These are phyloP conservation scores for Argopecten irradians DNA, from an alignment of 1,140 invertebrate genomes.

Conservation along the genomic window DNA sequence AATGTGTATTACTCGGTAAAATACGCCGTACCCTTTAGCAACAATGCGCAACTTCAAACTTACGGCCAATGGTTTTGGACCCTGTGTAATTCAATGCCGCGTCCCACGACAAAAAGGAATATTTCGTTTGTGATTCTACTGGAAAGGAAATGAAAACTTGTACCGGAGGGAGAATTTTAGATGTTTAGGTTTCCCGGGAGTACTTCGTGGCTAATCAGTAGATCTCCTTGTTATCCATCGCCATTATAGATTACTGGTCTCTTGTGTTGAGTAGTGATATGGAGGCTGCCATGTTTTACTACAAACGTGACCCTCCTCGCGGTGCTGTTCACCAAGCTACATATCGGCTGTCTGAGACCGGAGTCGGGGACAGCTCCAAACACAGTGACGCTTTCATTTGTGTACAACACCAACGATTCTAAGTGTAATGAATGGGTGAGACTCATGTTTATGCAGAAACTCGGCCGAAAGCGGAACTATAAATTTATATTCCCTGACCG, in stretches of 20 bases:
- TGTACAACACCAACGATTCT: slow-evolving; percentile 46
- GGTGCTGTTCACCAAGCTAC: slow-evolving; percentile 30
- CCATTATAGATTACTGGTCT: slow-evolving; percentile 30
- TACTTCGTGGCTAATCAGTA: neutral
- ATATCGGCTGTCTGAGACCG: slow-evolving; percentile 35
- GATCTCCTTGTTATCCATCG: neutral
- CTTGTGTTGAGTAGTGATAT: too few relatives aligned
- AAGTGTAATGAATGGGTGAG: slow-evolving; percentile 46
- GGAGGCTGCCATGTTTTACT: slow-evolving; percentile 41
- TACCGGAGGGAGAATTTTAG: neutral
- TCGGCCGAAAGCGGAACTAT: slow-evolving; percentile 34
- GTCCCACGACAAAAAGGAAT: slow-evolving; percentile 37
- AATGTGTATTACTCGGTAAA: slow-evolving; percentile 30
- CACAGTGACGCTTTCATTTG: slow-evolving; percentile 44
- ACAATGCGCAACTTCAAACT: slow-evolving; percentile 43
- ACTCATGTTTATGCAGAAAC: slow-evolving; percentile 29
- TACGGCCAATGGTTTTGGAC: slow-evolving; percentile 45
- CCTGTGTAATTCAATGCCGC: neutral
- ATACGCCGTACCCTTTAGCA: slow-evolving; percentile 40
- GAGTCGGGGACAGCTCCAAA: slow-evolving; percentile 32
- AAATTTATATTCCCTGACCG: slow-evolving; percentile 36
- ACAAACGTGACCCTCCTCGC: slow-evolving; percentile 43
- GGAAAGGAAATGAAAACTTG: neutral
- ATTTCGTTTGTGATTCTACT: slow-evolving; percentile 29
- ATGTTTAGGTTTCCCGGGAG: neutral